These are phyloP conservation scores for Scleropages formosus DNA, from an alignment of 2,797 vertebrate genomes.

Conservation along the genomic window DNA sequence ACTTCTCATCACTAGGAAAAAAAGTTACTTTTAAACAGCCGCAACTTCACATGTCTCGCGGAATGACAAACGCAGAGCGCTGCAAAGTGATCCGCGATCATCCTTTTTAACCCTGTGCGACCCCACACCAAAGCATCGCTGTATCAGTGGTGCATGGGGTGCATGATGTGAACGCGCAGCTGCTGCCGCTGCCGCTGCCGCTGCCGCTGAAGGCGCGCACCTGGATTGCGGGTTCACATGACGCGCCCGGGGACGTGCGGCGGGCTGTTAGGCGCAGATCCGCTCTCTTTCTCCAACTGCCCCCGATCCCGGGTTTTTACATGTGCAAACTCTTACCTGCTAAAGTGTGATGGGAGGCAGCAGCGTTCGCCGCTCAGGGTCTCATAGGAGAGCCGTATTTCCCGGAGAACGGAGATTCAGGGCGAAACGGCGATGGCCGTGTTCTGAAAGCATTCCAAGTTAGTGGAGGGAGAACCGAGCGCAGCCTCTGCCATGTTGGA, in stretches of 20 bases:
- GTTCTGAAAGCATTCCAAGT: constrained; percentile 96
- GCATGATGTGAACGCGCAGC: background rate
- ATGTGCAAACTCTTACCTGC: constrained; percentile 81
- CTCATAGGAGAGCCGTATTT: constrained; percentile 81
- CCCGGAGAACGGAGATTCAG: constrained; percentile 76
- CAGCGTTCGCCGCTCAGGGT: constrained; percentile 74
- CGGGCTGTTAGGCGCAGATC: constrained; percentile 51
- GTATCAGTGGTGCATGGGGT: constrained; percentile 16
- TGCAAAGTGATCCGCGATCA: background rate
- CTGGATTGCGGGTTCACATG: constrained; percentile 45
- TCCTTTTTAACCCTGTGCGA: too few relatives aligned
- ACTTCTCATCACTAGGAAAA: constrained; percentile 69
- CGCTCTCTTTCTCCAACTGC: constrained; percentile 56
- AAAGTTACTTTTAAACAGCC: constrained; percentile 78
- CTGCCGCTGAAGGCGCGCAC: too few relatives aligned
- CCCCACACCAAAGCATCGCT: too few relatives aligned
- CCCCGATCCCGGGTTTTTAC: constrained; percentile 48
- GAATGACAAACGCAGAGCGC: constrained; percentile 19
- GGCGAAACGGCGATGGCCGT: constrained; percentile 80
- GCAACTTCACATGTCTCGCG: constrained; percentile 59
- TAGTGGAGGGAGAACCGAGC: constrained; percentile 90
- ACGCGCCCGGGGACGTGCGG: constrained; percentile 48
- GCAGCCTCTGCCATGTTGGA: constrained; percentile 99
- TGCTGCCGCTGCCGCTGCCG: too few relatives aligned
- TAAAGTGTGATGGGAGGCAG: constrained; percentile 73